Percentiles rank a stretch among this genome's conserved stretches.
These are phyloP conservation scores for Eudemis profundana DNA, from an alignment of 2,888 invertebrate genomes.

Conservation along the genomic window DNA sequence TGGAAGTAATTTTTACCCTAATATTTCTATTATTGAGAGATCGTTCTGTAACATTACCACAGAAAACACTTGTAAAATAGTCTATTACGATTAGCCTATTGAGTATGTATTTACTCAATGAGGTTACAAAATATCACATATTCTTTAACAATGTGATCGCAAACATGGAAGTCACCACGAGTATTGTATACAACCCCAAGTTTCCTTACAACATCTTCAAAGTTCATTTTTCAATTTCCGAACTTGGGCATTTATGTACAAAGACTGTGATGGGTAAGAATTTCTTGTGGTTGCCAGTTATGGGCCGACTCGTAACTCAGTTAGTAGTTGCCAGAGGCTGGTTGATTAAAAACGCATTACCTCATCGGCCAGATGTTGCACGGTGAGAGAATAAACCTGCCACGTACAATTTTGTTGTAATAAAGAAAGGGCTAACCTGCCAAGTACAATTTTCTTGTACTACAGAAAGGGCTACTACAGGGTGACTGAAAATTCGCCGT, in stretches of 20 bases:
- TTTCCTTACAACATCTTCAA: conserved; percentile 8
- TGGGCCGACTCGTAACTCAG: neutral
- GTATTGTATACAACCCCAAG: conserved; percentile 10
- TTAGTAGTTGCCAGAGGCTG: conserved; percentile 17
- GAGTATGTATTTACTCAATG: too few relatives aligned
- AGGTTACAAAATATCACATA: too few relatives aligned
- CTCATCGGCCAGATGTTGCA: conserved; percentile 49
- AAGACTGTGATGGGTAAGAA: neutral
- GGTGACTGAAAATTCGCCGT: too few relatives aligned
- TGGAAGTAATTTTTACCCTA: too few relatives aligned
- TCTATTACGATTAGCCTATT: too few relatives aligned
- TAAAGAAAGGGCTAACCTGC: too few relatives aligned
- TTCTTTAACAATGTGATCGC: neutral
- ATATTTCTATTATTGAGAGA: too few relatives aligned
- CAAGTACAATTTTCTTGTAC: too few relatives aligned
- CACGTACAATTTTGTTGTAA: neutral
- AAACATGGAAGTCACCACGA: neutral
- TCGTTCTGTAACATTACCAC: too few relatives aligned
- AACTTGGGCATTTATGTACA: conserved; percentile 21
- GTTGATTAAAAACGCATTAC: conserved; percentile 55
- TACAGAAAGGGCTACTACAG: too few relatives aligned
- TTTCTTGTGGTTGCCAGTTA: conserved; percentile 7
- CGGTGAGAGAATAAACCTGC: conserved; percentile 8
- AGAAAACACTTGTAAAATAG: too few relatives aligned
- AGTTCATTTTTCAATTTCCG: conserved; percentile 12